A percentile compares a stretch with the other conserved stretches of the same genome.
Conservation (phyloP, 2,797 vertebrate species). For the Columba guinea region DNA sequence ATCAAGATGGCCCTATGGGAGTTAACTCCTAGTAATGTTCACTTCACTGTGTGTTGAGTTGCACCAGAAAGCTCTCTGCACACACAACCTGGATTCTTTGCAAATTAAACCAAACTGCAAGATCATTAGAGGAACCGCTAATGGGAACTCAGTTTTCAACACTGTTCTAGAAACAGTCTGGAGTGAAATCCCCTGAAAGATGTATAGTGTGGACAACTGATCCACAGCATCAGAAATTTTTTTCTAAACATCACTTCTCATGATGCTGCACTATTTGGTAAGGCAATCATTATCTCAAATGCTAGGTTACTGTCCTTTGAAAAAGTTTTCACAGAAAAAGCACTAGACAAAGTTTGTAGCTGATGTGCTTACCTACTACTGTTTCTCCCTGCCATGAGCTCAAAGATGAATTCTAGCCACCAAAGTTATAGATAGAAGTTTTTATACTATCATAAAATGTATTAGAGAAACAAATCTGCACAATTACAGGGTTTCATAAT, state of each 20-base stretch:
- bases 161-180: not conserved
- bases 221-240: not conserved
- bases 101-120: not conserved
- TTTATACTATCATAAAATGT: not conserved
- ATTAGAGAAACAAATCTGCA: not conserved
- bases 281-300: not conserved
- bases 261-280: not conserved
- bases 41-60: not conserved
- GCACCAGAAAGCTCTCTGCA: not conserved
- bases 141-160: not conserved
- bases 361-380: not conserved
- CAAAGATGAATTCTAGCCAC: not conserved
- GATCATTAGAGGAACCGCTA: not conserved
- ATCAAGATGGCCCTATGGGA: not conserved
- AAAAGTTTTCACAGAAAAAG: not conserved
- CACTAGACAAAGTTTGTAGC: not conserved
- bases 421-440: not conserved
- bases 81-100: not conserved
- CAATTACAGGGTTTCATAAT: not conserved
- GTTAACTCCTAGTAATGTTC: not conserved
- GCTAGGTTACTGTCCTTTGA: not conserved
- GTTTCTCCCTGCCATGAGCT: not conserved
- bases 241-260: not conserved
- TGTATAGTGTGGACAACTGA: not conserved
- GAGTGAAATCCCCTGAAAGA: not conserved